A percentile compares a stretch with the other conserved stretches of the same genome.
Evolutionary conservation across 2,797 vertebrate genomes (phyloP).

Genomic region (Danio jaintianensis): DNA sequence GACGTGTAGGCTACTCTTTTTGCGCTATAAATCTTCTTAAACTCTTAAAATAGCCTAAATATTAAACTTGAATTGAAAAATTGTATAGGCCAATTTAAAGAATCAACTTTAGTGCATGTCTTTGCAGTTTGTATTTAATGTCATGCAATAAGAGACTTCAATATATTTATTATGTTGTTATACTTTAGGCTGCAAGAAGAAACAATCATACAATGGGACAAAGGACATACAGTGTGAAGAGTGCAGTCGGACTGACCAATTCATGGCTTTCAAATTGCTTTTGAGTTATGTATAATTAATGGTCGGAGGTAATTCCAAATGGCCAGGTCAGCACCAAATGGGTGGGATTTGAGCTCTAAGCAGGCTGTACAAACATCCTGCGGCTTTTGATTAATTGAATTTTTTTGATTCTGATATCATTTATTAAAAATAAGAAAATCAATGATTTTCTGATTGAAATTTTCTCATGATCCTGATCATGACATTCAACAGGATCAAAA

Average conservation of each 20-base stretch:
- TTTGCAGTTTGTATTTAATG: neutral
- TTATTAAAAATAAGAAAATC: conserved; percentile 15
- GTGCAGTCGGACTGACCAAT: too few species aligned
- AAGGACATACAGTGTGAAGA: neutral
- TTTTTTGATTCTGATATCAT: neutral
- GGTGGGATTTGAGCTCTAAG: too few species aligned
- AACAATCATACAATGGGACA: neutral
- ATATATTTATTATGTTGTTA: neutral
- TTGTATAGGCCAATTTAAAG: neutral
- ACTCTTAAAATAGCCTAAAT: neutral
- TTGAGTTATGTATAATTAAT: too few species aligned
- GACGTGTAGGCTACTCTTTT: neutral
- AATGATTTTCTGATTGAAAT: neutral
- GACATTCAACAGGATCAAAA: conserved; percentile 17
- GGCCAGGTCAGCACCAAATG: too few species aligned
- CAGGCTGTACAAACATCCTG: too few species aligned
- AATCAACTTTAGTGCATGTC: neutral
- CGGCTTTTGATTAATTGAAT: too few species aligned
- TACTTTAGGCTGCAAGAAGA: neutral
- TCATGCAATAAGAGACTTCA: neutral
- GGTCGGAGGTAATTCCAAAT: too few species aligned
- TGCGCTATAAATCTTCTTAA: neutral
- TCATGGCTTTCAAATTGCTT: too few species aligned
- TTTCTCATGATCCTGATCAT: too few species aligned
- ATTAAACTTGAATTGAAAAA: neutral